Evolutionary conservation across 2,888 invertebrate genomes (phyloP).

Genomic region (Danaus chrysippus): DNA sequence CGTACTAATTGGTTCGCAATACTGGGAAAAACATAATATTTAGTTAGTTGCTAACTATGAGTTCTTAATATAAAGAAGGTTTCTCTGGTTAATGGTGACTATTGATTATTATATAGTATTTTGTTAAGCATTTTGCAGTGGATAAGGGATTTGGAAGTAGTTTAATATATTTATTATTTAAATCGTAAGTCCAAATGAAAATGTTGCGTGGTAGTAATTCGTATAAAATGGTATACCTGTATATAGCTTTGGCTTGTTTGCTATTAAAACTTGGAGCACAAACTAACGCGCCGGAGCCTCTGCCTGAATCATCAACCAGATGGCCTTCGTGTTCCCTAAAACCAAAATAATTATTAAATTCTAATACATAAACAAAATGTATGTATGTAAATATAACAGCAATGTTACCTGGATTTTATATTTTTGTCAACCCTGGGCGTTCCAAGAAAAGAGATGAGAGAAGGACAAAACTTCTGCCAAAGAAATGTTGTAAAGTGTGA

Average conservation of each 20-base stretch:
- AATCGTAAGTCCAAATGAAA: not conserved
- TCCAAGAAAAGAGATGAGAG: constrained; percentile 91
- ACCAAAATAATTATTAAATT: constrained; percentile 21
- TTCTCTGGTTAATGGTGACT: too few relatives aligned
- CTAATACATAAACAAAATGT: constrained; percentile 16
- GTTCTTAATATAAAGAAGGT: too few relatives aligned
- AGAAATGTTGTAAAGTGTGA: constrained; percentile 92
- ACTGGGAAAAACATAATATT: constrained; percentile 61
- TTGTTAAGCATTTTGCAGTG: too few relatives aligned
- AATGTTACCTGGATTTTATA: constrained; percentile 81
- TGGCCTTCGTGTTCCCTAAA: constrained; percentile 72
- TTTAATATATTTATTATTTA: not conserved
- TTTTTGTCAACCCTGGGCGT: constrained; percentile 92
- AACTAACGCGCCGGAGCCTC: constrained; percentile 84
- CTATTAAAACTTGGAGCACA: constrained; percentile 88
- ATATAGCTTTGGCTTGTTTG: constrained; percentile 93
- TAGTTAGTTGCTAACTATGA: not conserved
- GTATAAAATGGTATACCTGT: constrained; percentile 77
- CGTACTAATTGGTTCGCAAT: constrained; percentile 94
- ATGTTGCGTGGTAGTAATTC: not conserved
- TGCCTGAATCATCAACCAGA: constrained; percentile 77
- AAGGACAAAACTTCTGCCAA: constrained; percentile 96
- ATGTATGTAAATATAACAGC: not conserved
- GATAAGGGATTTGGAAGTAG: too few relatives aligned
- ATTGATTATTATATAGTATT: too few relatives aligned